A percentile compares a stretch with the other conserved stretches of the same genome.
Evolutionary conservation across 2,888 invertebrate genomes (phyloP).

Genomic region (Brachyopa scutellaris): DNA sequence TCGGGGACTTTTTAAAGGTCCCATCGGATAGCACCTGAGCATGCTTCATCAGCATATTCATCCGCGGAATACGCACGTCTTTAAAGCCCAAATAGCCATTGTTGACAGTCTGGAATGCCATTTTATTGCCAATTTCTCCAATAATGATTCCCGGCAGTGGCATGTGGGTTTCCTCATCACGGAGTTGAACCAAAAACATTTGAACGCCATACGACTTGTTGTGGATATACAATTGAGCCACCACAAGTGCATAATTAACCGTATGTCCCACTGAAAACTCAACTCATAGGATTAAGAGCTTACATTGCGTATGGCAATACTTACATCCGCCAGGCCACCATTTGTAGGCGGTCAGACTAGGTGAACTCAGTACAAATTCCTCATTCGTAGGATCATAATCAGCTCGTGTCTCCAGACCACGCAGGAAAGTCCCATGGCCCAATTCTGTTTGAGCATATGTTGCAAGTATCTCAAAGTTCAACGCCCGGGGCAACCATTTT

Average conservation of each 20-base stretch:
- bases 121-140: slow-evolving; percentile 96
- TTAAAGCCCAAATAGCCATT: slow-evolving; percentile 96
- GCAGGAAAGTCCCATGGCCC: slow-evolving; percentile 95
- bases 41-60: slow-evolving; percentile 96
- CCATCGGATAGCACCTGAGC: slow-evolving; percentile 95
- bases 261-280: slow-evolving; percentile 92
- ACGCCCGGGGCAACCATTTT: slow-evolving; percentile 91
- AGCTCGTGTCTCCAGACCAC: slow-evolving; percentile 93
- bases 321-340: slow-evolving; percentile 98
- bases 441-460: slow-evolving; percentile 98
- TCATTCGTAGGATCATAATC: slow-evolving; percentile 91
- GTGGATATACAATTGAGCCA: slow-evolving; percentile 93
- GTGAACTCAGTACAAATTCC: slow-evolving; percentile 94
- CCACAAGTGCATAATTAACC: slow-evolving; percentile 94
- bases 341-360: slow-evolving; percentile 93
- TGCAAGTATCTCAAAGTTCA: slow-evolving; percentile 91
- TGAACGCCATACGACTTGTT: slow-evolving; percentile 93
- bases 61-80: slow-evolving; percentile 92
- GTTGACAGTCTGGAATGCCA: slow-evolving; percentile 94
- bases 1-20: slow-evolving; percentile 91
- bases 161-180: slow-evolving; percentile 93
- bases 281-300: not conserved
- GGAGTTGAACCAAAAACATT: slow-evolving; percentile 94
- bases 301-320: slow-evolving; percentile 84
- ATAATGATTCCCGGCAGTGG: slow-evolving; percentile 93